These are phyloP conservation scores for Labeo calbasu DNA, from an alignment of 2,797 vertebrate species.

Conservation along the genomic window DNA sequence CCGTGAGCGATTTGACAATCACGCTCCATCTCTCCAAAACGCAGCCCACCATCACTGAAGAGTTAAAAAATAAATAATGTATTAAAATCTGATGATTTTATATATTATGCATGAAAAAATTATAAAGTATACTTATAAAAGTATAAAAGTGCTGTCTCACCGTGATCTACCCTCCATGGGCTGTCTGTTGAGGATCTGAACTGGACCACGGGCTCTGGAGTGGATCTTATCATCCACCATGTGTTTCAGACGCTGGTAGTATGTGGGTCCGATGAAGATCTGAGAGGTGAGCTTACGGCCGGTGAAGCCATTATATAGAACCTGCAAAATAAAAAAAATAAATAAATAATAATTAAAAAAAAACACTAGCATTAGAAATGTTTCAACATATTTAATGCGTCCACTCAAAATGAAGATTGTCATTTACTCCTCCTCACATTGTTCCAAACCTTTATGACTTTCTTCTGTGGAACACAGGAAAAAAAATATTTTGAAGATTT, in stretches of 20 bases:
- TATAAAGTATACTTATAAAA: too few relatives aligned
- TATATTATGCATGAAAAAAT: background rate
- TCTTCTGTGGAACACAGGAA: background rate
- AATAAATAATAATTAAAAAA: too few relatives aligned
- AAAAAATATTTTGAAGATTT: background rate
- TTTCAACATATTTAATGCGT: background rate
- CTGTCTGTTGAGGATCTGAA: conserved; percentile 97
- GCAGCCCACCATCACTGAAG: conserved; percentile 91
- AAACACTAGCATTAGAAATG: background rate
- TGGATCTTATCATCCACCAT: conserved; percentile 99
- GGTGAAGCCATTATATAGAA: conserved; percentile 97
- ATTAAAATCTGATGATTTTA: background rate
- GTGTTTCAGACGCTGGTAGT: conserved; percentile 97
- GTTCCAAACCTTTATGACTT: too few relatives aligned
- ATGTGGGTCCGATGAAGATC: conserved; percentile 97
- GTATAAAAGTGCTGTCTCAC: conserved; percentile 73
- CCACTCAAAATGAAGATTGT: background rate
- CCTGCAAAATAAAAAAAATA: too few relatives aligned
- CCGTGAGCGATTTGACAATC: conserved; percentile 99
- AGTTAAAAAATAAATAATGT: background rate
- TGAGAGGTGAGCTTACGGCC: conserved; percentile 98
- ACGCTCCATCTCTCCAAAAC: conserved; percentile 98
- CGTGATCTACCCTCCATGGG: conserved; percentile 98
- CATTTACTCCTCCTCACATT: background rate
- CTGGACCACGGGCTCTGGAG: conserved; percentile 93